Percentiles rank a stretch among this genome's conserved stretches.
These are phyloP conservation scores for Coptotermes formosanus DNA, from an alignment of 1,140 invertebrate species.

Conservation along the genomic window DNA sequence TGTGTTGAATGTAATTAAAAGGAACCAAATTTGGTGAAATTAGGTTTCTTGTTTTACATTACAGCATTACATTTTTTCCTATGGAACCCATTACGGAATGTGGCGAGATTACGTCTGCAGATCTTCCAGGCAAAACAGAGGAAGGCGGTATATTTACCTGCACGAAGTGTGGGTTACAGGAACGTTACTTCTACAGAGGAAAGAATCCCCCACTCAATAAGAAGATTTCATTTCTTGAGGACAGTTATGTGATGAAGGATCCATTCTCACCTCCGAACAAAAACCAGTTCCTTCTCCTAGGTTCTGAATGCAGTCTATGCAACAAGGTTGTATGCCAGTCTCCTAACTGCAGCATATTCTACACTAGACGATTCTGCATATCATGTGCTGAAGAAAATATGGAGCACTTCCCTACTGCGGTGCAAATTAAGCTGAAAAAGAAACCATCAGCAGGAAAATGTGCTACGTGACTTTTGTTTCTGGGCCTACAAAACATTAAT, in stretches of 20 bases:
- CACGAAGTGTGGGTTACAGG: conserved; percentile 59
- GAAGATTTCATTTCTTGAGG: conserved; percentile 59
- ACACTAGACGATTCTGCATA: conserved; percentile 68
- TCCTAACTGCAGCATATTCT: conserved; percentile 76
- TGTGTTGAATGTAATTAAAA: too few species aligned
- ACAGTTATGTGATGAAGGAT: conserved; percentile 78
- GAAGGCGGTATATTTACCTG: conserved; percentile 59
- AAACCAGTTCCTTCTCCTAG: conserved; percentile 69
- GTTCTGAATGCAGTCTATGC: conserved; percentile 71
- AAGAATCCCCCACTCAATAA: conserved; percentile 65
- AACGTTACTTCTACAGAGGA: conserved; percentile 73
- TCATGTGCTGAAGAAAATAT: conserved; percentile 61
- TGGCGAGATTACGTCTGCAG: background rate
- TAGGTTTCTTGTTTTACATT: too few species aligned
- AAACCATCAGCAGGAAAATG: conserved; percentile 24
- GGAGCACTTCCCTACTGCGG: conserved; percentile 62
- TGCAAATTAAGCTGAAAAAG: conserved; percentile 52
- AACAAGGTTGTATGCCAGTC: conserved; percentile 66
- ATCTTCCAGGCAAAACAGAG: conserved; percentile 22
- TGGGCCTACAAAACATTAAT: too few species aligned
- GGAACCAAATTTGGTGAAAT: too few species aligned
- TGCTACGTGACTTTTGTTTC: background rate
- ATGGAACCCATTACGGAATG: background rate
- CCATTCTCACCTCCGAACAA: conserved; percentile 69
- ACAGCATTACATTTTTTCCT: background rate